Conservation (phyloP, 2,888 invertebrate species). For the Nipponacmea schrenckii region DNA sequence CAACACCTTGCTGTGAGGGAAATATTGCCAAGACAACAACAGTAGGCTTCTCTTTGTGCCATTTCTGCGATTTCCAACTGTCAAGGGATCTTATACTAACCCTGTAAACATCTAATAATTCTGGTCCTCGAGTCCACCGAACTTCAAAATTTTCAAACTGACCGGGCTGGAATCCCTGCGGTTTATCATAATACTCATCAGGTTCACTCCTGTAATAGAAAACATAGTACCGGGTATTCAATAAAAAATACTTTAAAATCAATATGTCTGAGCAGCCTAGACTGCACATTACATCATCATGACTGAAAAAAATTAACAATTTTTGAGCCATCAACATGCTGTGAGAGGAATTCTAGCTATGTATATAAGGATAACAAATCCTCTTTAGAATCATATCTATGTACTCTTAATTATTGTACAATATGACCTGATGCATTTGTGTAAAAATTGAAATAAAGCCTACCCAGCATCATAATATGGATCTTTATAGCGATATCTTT, state of each 20-base stretch:
- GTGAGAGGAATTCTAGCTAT: too few relatives aligned
- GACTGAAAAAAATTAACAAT: slow-evolving; percentile 32
- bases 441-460: background rate
- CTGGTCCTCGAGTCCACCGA: slow-evolving; percentile 55
- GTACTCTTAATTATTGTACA: too few relatives aligned
- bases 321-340: background rate
- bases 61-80: too few relatives aligned
- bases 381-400: too few relatives aligned
- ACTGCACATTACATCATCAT: slow-evolving; percentile 42
- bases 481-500: slow-evolving; percentile 49
- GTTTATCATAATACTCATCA: slow-evolving; percentile 56
- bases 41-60: too few relatives aligned
- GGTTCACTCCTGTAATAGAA: background rate
- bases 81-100: slow-evolving; percentile 25
- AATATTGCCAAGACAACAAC: too few relatives aligned
- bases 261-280: too few relatives aligned
- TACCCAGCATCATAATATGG: slow-evolving; percentile 50
- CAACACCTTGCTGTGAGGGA: too few relatives aligned
- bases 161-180: slow-evolving; percentile 46
- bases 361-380: too few relatives aligned
- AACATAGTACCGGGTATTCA: too few relatives aligned
- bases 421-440: background rate
- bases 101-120: slow-evolving; percentile 37
- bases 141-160: slow-evolving; percentile 68
- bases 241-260: too few relatives aligned